phyloP scores from a whole-genome alignment of 2,888 invertebrate genomes.

The Drosophila mulleri region DNA sequence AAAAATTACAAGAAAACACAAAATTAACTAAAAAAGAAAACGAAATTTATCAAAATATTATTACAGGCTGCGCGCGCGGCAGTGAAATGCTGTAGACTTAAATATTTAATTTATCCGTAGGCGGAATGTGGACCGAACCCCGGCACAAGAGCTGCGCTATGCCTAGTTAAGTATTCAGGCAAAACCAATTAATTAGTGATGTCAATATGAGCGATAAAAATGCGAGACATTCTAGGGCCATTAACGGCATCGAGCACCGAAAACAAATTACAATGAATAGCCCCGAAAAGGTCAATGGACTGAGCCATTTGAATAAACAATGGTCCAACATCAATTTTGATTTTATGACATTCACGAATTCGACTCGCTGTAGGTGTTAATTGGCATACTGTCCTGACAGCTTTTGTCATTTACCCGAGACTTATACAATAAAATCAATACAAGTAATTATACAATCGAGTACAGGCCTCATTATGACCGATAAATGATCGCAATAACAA shows the following conservation, averaged over 20 bases:
- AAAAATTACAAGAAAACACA: constrained; percentile 30
- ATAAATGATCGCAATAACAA: not conserved
- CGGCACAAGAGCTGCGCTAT: constrained; percentile 32
- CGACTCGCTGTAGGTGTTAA: constrained; percentile 12
- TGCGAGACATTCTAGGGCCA: not conserved
- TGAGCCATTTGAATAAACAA: constrained; percentile 16
- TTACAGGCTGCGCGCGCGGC: not conserved
- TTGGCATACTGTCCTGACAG: constrained; percentile 16
- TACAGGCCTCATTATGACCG: not conserved
- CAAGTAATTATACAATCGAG: not conserved
- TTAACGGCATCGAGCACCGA: not conserved
- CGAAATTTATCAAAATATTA: constrained; percentile 35
- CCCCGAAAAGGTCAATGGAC: not conserved
- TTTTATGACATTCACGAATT: constrained; percentile 12
- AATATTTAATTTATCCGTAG: constrained; percentile 68
- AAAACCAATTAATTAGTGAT: constrained; percentile 76
- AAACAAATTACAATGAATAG: constrained; percentile 22
- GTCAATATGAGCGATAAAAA: constrained; percentile 61
- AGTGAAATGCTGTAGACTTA: constrained; percentile 50
- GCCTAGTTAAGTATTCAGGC: constrained; percentile 56
- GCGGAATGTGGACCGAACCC: constrained; percentile 20
- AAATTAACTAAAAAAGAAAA: not conserved
- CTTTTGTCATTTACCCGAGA: constrained; percentile 11
- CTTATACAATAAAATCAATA: not conserved
- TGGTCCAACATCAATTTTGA: constrained; percentile 16